These are phyloP conservation scores for Madoqua kirkii DNA, from an alignment of 2,113 vertebrate species.

Conservation along the genomic window DNA sequence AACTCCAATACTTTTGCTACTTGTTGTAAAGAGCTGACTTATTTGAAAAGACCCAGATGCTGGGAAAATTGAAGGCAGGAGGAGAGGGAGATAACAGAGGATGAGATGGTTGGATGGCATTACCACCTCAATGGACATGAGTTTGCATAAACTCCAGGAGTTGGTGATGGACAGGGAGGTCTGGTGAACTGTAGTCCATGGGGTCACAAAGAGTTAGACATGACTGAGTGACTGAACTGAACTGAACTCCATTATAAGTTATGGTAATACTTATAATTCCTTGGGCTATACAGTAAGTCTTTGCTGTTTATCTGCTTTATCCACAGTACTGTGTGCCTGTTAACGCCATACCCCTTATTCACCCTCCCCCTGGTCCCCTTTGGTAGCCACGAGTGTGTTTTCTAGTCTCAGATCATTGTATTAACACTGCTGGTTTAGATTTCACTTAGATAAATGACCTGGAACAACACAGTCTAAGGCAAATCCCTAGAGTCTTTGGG, in stretches of 20 bases:
- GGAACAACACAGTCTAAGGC: background rate
- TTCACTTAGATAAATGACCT: background rate
- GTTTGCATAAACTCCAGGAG: background rate
- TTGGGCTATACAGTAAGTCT: background rate
- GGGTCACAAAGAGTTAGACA: background rate
- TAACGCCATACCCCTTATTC: background rate
- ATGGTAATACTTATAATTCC: background rate
- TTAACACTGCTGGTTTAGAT: too few relatives aligned
- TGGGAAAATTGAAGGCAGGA: background rate
- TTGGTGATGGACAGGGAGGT: background rate
- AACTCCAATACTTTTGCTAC: background rate
- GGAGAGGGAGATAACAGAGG: background rate
- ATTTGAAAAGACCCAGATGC: background rate
- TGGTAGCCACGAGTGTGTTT: too few relatives aligned
- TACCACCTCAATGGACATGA: background rate
- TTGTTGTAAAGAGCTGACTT: background rate
- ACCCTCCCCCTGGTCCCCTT: background rate
- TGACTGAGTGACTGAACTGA: background rate
- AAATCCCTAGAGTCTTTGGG: background rate
- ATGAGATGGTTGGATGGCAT: background rate
- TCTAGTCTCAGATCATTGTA: too few relatives aligned
- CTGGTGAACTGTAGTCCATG: background rate
- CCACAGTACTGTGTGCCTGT: background rate
- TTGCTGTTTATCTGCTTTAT: background rate
- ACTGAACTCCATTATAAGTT: background rate